Evolutionary conservation across 2,113 vertebrate species (phyloP), one percentile per base, ranked within the genome.

Genomic region (Chinchilla lanigera): DNA sequence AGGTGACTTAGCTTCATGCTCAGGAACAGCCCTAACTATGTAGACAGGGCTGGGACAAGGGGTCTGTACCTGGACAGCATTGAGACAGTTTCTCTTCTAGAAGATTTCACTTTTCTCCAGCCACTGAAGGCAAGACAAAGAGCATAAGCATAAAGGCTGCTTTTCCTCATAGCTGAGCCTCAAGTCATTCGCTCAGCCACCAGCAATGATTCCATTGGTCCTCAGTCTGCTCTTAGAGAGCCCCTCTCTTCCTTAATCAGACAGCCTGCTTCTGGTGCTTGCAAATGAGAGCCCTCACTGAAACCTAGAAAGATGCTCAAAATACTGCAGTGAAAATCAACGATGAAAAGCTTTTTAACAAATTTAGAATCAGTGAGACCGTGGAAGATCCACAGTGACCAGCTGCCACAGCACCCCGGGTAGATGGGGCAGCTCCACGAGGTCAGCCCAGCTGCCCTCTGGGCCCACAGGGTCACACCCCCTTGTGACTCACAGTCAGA

Each of bases 381-480:
- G 4, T 26, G 38, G 5, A 38, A 58, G n/a, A 12, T 33, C 44
- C 38, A 54, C 9, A 17, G 50, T 44, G 1, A 10, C 30, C 1
- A 26, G 58, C 73, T 47, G 24, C 52, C 33, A 56, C 13, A 22
- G 19, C 9, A 7, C 1, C 12, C n/a, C 63, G 3, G 13, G 3
- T 2, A 5, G 69, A 54, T 10, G 56, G 60, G 0, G 30, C 5
- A 7, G 44, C n/a, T 35, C 44, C 8, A 19, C 26, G 9, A 50
- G 17, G 35, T 63, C 38, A 5, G 38, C 26, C 44, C 71, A 14
- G 6, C 35, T 60, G n/a, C 24, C 60, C 26, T 30, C 56, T 11
- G 41, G 26, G 56, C 7, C 61, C 8, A 3, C 19, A 3, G 17
- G 0, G 24, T 19, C 12, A 2, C 22, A 3, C 17, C 0, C 20